Evolutionary conservation across 2,888 invertebrate species (phyloP).

Genomic region (Erynnis tages): DNA sequence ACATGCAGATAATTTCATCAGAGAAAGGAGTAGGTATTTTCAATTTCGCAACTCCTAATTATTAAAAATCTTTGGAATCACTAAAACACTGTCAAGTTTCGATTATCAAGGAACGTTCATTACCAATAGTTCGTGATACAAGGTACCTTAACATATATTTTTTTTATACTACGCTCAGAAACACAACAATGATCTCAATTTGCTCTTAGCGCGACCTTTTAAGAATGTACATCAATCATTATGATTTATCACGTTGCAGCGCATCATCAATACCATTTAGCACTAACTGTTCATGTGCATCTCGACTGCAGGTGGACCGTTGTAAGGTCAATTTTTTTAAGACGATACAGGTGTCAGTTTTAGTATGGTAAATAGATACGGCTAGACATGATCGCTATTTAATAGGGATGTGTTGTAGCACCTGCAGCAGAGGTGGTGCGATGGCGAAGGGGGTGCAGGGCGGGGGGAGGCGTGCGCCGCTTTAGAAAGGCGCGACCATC

Average conservation of each 20-base stretch:
- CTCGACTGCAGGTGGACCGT: constrained; percentile 57
- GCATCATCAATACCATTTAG: constrained; percentile 25
- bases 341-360: constrained; percentile 71
- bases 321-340: constrained; percentile 70
- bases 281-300: constrained; percentile 49
- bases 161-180: no score
- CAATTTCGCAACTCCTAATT: no score
- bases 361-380: constrained; percentile 75
- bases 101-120: no score
- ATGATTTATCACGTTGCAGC: neutral
- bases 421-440: constrained; percentile 65
- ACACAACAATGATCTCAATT: neutral
- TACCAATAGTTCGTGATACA: no score
- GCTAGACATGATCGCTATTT: constrained; percentile 79
- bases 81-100: no score
- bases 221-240: neutral
- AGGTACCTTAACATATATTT: no score
- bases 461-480: constrained; percentile 69
- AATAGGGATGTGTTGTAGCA: constrained; percentile 78
- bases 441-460: constrained; percentile 57
- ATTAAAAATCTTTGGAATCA: no score
- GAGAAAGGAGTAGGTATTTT: no score
- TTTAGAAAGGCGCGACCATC: constrained; percentile 82
- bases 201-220: neutral
- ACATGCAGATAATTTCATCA: no score